Percentiles rank a stretch among this genome's conserved stretches.
phyloP scores from a whole-genome alignment of 2,797 vertebrate genomes.

The Hapalemur alaotrensis region DNA sequence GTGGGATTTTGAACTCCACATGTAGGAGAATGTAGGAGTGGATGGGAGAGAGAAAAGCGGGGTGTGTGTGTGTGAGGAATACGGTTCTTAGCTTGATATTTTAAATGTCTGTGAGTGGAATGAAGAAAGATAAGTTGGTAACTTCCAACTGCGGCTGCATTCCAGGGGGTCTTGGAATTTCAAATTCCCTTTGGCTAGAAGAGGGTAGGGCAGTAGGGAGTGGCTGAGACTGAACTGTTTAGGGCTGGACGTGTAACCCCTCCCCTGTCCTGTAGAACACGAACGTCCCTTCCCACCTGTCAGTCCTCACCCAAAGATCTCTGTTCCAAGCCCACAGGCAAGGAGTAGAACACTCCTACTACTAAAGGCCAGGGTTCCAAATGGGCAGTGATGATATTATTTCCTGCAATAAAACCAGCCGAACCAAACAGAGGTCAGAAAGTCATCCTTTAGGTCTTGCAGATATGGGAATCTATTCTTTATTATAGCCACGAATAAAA shows the following conservation, averaged over 20 bases:
- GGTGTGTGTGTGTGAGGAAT: not conserved
- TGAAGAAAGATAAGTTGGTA: not conserved
- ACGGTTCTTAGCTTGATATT: not conserved
- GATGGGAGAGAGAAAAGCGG: not conserved
- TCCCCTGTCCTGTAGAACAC: fast-evolving
- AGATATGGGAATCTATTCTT: not conserved
- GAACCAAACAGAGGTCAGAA: not conserved
- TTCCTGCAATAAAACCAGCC: not conserved
- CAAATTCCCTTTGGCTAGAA: not conserved
- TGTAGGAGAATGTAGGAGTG: not conserved
- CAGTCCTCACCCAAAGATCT: too few species aligned
- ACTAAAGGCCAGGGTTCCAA: not conserved
- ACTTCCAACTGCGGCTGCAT: not conserved
- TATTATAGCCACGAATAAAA: not conserved
- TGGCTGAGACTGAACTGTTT: not conserved
- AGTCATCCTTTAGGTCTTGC: not conserved
- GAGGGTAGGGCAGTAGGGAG: not conserved
- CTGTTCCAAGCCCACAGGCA: not conserved
- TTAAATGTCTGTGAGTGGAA: not conserved
- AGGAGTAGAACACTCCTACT: not conserved
- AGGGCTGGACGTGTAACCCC: not conserved
- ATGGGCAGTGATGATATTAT: not conserved
- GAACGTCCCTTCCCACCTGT: not conserved
- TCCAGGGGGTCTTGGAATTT: not conserved
- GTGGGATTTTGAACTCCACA: too few species aligned